Conservation (phyloP, 2,888 invertebrate species). For the Morpho achilles region DNA sequence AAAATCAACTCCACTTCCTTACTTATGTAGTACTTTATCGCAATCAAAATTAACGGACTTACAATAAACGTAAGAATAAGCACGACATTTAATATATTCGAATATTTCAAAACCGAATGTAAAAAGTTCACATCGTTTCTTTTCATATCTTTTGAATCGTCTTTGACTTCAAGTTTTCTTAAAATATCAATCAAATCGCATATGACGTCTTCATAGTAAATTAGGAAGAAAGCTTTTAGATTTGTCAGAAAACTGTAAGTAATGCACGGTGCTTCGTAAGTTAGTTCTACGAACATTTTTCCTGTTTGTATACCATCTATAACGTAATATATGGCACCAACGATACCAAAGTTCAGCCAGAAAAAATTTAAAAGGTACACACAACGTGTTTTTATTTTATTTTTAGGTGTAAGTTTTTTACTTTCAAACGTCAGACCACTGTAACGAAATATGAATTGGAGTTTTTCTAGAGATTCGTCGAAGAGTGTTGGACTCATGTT, state of each 20-base stretch:
- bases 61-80: conserved; percentile 37
- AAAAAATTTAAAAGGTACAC: conserved; percentile 41
- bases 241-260: conserved; percentile 32
- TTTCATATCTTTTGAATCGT: conserved; percentile 1
- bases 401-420: conserved; percentile 9
- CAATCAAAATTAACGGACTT: conserved; percentile 40
- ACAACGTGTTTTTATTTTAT: conserved; percentile 23
- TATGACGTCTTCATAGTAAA: conserved; percentile 29
- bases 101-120: conserved; percentile 36
- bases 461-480: conserved; percentile 13
- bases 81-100: conserved; percentile 37
- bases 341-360: conserved; percentile 38
- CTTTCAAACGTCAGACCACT: conserved; percentile 12
- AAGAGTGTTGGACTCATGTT: conserved; percentile 6
- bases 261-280: conserved; percentile 45
- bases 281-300: conserved; percentile 38
- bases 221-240: conserved; percentile 12
- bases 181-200: conserved; percentile 28
- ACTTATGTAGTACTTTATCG: conserved; percentile 40
- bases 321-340: conserved; percentile 41
- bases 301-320: conserved; percentile 35
- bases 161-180: neutral
- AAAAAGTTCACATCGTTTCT: conserved; percentile 37
- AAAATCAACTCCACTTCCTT: conserved; percentile 39
- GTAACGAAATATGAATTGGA: conserved; percentile 10